Evolutionary conservation across 2,113 vertebrate genomes (phyloP).

Genomic region (Austrofundulus limnaeus): DNA sequence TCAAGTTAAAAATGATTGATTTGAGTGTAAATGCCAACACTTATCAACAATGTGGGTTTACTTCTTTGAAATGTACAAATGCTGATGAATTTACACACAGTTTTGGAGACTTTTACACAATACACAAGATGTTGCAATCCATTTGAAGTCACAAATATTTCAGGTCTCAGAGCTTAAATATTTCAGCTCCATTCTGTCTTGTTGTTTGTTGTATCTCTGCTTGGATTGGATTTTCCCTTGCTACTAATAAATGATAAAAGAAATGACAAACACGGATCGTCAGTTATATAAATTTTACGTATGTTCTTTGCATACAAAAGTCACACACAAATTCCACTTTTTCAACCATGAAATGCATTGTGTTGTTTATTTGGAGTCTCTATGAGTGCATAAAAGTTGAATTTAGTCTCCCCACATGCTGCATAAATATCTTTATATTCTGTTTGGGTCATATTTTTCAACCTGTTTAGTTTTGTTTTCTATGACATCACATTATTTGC

Average conservation of each 20-base stretch:
- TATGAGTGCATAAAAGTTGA: too few relatives aligned
- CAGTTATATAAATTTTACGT: slow-evolving; percentile 49
- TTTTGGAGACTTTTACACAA: background rate
- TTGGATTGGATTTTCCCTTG: slow-evolving; percentile 33
- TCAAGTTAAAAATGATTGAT: slow-evolving; percentile 5
- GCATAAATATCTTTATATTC: too few relatives aligned
- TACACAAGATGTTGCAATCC: background rate
- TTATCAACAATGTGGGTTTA: background rate
- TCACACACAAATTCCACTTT: too few relatives aligned
- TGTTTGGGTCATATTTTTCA: too few relatives aligned
- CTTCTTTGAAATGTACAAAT: background rate
- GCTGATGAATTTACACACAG: background rate
- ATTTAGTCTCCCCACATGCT: too few relatives aligned
- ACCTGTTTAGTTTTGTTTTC: too few relatives aligned
- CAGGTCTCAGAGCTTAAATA: slow-evolving; percentile 5
- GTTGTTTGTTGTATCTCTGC: background rate
- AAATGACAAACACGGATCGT: slow-evolving; percentile 42
- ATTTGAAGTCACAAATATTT: slow-evolving; percentile 1
- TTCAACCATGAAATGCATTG: too few relatives aligned
- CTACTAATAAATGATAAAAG: slow-evolving; percentile 15
- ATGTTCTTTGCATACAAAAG: slow-evolving; percentile 38
- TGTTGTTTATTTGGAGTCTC: too few relatives aligned
- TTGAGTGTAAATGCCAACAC: background rate
- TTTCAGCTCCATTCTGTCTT: slow-evolving; percentile 28
- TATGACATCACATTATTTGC: too few relatives aligned